Conservation (phyloP, 1,140 invertebrate species). For the Hormaphis cornu region DNA sequence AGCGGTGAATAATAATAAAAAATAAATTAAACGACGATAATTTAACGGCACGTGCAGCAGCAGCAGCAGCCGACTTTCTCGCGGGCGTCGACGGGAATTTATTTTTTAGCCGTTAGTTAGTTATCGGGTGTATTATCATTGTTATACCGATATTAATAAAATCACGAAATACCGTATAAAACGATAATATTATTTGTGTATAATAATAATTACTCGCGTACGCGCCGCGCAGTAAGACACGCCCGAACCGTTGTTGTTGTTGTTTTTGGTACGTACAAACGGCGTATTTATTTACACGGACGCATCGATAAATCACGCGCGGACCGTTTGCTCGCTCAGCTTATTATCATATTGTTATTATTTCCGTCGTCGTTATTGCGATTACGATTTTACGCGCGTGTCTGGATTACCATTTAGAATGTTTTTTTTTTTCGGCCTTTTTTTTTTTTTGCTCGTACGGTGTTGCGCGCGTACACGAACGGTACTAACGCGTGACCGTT, state of each 20-base stretch:
- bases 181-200: too few relatives aligned
- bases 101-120: too few relatives aligned
- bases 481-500: too few relatives aligned
- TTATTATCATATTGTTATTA: slow-evolving; percentile 16
- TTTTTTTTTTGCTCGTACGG: neutral
- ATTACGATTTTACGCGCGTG: slow-evolving; percentile 4
- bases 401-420: slow-evolving; percentile 29
- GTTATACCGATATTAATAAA: too few relatives aligned
- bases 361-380: neutral
- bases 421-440: slow-evolving; percentile 1
- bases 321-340: neutral
- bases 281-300: slow-evolving; percentile 20
- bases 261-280: slow-evolving; percentile 6
- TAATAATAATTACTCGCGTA: slow-evolving; percentile 20
- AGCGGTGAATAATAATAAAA: too few relatives aligned
- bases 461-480: too few relatives aligned
- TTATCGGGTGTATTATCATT: too few relatives aligned
- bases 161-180: too few relatives aligned
- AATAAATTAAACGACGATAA: too few relatives aligned
- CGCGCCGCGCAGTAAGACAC: slow-evolving; percentile 23
- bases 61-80: too few relatives aligned
- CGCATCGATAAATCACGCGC: slow-evolving; percentile 30
- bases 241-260: neutral
- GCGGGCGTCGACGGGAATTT: too few relatives aligned
- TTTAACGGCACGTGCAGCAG: too few relatives aligned